Conservation (phyloP, 2,888 invertebrate species). For the Chironomus tentans region DNA sequence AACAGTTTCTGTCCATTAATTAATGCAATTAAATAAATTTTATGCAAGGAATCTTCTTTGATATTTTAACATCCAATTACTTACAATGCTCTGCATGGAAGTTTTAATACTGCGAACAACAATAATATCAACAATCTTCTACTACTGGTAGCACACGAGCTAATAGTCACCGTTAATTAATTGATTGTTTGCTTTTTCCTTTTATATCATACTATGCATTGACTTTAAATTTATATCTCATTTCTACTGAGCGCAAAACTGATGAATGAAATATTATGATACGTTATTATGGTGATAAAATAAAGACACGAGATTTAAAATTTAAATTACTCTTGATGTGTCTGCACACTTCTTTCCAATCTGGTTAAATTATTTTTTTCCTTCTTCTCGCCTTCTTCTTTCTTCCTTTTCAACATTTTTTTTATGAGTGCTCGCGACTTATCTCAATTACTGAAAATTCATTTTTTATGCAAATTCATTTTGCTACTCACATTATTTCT, state of each 20-base stretch:
- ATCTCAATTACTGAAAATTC: slow-evolving; percentile 16
- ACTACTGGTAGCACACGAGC: neutral
- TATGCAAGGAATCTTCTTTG: no score
- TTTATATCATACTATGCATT: neutral
- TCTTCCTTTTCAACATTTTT: neutral
- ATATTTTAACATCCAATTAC: no score
- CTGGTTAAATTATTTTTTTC: neutral
- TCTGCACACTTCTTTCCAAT: neutral
- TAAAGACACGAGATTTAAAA: slow-evolving; percentile 8
- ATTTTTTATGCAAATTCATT: slow-evolving; percentile 24
- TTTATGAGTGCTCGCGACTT: neutral
- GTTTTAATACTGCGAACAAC: no score
- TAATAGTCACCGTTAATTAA: slow-evolving; percentile 1
- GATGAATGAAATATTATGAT: slow-evolving; percentile 6
- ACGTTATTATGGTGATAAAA: neutral
- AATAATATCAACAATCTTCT: neutral
- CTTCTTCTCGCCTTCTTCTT: neutral
- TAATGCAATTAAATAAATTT: no score
- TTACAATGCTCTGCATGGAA: no score
- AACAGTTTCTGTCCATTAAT: no score
- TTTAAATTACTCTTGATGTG: slow-evolving; percentile 18
- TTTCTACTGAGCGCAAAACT: neutral
- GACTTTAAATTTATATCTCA: no score
- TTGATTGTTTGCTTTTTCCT: slow-evolving; percentile 23
- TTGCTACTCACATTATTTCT: slow-evolving; percentile 3